Conservation (phyloP, 2,113 vertebrate species). For the Corythoichthys haematopterus region DNA sequence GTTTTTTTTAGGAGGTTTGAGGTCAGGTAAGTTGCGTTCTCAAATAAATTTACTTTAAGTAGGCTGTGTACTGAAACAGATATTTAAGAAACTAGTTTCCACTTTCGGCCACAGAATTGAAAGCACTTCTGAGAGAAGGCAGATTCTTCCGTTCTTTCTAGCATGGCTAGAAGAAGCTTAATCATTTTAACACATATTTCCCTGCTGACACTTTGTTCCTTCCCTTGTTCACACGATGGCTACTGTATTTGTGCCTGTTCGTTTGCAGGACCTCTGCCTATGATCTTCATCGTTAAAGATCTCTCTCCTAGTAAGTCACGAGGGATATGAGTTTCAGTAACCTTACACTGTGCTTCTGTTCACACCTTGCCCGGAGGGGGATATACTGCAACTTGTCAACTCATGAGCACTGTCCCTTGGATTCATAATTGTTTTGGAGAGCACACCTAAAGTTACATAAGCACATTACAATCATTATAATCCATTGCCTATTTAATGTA, state of each 20-base stretch:
- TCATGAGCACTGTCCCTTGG: conserved; percentile 28
- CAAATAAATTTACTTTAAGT: conserved; percentile 14
- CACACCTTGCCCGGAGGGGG: conserved; percentile 62
- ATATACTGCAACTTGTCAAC: conserved; percentile 39
- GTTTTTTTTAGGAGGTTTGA: no score
- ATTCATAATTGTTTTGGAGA: conserved; percentile 27
- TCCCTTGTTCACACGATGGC: conserved; percentile 42
- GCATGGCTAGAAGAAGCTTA: conserved; percentile 42
- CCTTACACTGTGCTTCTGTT: conserved; percentile 64
- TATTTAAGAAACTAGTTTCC: conserved; percentile 21
- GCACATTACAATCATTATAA: not conserved
- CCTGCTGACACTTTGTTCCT: conserved; percentile 49
- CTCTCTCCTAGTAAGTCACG: conserved; percentile 62
- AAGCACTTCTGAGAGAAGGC: conserved; percentile 39
- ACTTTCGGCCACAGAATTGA: conserved; percentile 19
- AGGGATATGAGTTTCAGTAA: conserved; percentile 68
- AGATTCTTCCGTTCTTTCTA: conserved; percentile 36
- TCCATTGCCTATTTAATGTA: not conserved
- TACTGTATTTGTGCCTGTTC: conserved; percentile 16
- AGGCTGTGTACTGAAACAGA: conserved; percentile 22
- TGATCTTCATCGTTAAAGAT: conserved; percentile 65
- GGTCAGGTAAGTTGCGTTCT: conserved; percentile 6
- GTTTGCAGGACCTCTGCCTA: conserved; percentile 36
- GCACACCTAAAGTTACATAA: not conserved
- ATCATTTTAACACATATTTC: conserved; percentile 66